Conservation (phyloP, 2,113 vertebrate species). For the Limnothrissa miodon region DNA sequence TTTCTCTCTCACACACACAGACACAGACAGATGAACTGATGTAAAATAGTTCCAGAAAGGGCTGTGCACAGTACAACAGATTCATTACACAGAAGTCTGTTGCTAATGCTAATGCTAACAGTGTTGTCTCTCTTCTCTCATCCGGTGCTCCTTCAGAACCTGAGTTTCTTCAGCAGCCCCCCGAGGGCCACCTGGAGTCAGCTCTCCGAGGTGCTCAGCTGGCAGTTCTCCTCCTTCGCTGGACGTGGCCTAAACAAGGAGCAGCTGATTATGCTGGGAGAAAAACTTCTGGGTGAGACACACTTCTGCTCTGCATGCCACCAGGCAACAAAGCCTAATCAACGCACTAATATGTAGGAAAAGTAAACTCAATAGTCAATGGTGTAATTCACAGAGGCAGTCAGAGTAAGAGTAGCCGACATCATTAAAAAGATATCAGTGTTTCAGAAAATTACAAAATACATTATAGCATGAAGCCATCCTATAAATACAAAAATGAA, state of each 20-base stretch:
- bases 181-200: constrained; percentile 83
- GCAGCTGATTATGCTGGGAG: constrained; percentile 89
- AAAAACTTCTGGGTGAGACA: constrained; percentile 83
- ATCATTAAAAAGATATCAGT: too few species aligned
- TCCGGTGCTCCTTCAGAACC: constrained; percentile 72
- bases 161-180: constrained; percentile 88
- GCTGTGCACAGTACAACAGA: neutral
- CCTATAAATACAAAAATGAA: too few species aligned
- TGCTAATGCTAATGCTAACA: neutral
- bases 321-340: too few species aligned
- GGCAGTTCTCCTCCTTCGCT: constrained; percentile 92
- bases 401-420: too few species aligned
- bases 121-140: neutral
- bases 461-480: too few species aligned
- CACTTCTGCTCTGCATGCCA: neutral
- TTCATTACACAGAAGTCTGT: too few species aligned
- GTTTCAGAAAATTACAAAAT: too few species aligned
- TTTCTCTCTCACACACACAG: neutral
- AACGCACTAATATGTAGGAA: too few species aligned
- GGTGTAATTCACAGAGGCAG: too few species aligned
- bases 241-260: constrained; percentile 90
- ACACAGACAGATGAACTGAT: neutral
- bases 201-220: constrained; percentile 91
- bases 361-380: too few species aligned
- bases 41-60: too few species aligned